Base-by-base conservation (phyloP, 2,888 invertebrate species). In the Tribolium freemani region DNA sequence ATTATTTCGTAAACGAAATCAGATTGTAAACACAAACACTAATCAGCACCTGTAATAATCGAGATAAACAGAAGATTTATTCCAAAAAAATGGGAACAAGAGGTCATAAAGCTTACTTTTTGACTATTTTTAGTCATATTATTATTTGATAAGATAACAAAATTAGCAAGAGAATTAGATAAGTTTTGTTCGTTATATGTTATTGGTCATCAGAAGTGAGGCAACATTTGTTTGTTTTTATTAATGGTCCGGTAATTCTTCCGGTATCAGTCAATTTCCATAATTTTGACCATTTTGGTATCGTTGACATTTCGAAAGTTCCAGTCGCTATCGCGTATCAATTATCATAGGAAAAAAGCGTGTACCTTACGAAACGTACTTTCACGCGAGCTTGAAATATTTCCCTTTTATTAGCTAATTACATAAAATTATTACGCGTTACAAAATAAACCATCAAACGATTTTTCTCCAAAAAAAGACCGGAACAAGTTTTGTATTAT, bases 401-500 rank as follows among this genome's bases (percentile, higher is more conserved):
- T 61, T 61, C 30, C 60, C 60, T 48, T 48, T 46, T 61, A 9
- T 61, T 48, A 30, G 10, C 60, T 58, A 61, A 61, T 61, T 61
- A 61, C 60, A 61, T 61, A 61, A 61, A 61, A 21, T 61, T 48
- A 45, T 61, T 61, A 48, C 60, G 46, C 46, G n/a, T 61, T 61
- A 48, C 60, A 61, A 61, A 61, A 61, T 11, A 48, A 30, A 46
- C 44, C 46, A 45, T n/a, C 9, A 45, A 13, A 10, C 5, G 6
- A 57, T 57, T 58, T 58, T 46, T 31, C 10, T 31, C 10, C 10
- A n/a, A 5, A 46, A 58, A 50, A 63, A 63, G 3, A 11, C 5
- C 63, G 51, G 31, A 50, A 50, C 63, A 61, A 48, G 45, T 21
- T 11, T n/a, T 48, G 11, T 48, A n/a, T 48, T 16, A 48, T 16